Percentiles rank a stretch among this genome's conserved stretches.
Evolutionary conservation across 1,140 invertebrate genomes (phyloP).

Genomic region (Venustaconcha ellipsiformis): DNA sequence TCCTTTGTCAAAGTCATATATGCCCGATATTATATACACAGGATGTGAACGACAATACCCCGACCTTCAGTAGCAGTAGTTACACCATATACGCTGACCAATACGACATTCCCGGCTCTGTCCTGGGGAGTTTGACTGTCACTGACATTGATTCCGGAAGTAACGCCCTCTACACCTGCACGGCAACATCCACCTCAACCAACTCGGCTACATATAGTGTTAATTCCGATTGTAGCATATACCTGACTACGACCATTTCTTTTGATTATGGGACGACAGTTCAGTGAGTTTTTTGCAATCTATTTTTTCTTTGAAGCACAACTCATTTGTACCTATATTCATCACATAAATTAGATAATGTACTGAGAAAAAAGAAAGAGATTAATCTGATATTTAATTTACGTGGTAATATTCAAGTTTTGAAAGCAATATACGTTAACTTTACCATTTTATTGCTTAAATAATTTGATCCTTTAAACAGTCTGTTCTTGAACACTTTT

Average conservation of each 20-base stretch:
- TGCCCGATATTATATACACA: neutral
- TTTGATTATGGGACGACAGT: slow-evolving; percentile 7
- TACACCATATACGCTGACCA: slow-evolving; percentile 1
- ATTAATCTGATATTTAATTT: no score
- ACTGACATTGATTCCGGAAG: slow-evolving; percentile 10
- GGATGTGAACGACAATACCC: slow-evolving; percentile 17
- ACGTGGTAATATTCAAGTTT: no score
- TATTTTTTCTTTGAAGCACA: no score
- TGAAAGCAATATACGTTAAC: no score
- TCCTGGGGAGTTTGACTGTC: neutral
- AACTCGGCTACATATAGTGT: slow-evolving; percentile 7
- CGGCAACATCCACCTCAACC: neutral
- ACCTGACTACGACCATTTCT: slow-evolving; percentile 1
- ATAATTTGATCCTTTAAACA: no score
- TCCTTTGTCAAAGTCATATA: no score
- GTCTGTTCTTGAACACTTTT: no score
- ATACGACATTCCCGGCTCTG: neutral
- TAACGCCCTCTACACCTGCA: slow-evolving; percentile 12
- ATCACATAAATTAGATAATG: no score
- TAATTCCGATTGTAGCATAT: slow-evolving; percentile 5
- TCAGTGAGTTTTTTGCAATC: neutral
- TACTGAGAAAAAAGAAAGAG: no score
- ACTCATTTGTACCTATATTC: no score
- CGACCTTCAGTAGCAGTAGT: neutral
- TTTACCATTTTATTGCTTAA: no score